Evolutionary conservation across 2,797 vertebrate species (phyloP).

Genomic region (Schizothorax lantsangensis): DNA sequence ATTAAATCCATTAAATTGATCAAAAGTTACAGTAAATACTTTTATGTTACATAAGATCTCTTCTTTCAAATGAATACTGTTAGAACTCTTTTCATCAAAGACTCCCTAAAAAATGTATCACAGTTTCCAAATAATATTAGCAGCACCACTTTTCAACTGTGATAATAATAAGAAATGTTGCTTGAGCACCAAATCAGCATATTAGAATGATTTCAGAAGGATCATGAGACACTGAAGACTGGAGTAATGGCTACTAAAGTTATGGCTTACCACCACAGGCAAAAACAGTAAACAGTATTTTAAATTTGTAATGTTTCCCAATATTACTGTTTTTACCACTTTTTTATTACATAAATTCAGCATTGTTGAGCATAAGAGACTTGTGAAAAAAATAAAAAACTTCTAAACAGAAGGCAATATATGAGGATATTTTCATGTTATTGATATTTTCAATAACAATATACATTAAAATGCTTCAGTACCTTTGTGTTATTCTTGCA

Average conservation of each 20-base stretch:
- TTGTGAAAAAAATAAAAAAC: not conserved
- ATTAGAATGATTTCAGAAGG: not conserved
- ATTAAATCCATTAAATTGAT: not conserved
- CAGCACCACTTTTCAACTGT: not conserved
- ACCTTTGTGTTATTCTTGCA: conserved; percentile 88
- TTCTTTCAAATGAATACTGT: too few species aligned
- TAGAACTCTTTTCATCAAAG: not conserved
- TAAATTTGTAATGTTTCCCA: not conserved
- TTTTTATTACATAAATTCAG: not conserved
- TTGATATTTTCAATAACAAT: not conserved
- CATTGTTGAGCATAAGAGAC: not conserved
- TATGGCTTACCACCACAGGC: not conserved
- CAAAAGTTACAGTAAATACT: not conserved
- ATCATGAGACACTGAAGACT: not conserved
- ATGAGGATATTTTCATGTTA: not conserved
- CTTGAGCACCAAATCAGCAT: not conserved
- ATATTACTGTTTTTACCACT: not conserved
- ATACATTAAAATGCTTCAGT: not conserved
- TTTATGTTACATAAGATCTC: not conserved
- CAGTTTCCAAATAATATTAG: not conserved
- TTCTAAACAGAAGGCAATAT: not conserved
- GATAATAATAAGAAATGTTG: not conserved
- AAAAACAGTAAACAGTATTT: not conserved
- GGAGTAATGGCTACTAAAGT: not conserved
- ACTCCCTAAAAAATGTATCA: not conserved